phyloP scores from a whole-genome alignment of 1,140 invertebrate genomes.

The Epicauta chinensis region DNA sequence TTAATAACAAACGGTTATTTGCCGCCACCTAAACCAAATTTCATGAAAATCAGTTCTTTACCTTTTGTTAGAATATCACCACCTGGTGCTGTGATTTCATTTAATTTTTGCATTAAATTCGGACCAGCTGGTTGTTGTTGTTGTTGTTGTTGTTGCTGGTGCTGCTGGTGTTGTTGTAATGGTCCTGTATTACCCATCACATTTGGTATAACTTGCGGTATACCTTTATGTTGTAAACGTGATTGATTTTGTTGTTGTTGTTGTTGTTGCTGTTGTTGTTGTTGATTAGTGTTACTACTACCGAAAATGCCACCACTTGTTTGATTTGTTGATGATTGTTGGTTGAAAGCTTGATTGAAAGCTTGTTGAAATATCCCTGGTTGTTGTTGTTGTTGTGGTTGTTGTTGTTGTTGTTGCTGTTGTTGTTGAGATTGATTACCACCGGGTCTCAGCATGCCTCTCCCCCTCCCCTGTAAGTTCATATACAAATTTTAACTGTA shows the following conservation, averaged over 20 bases:
- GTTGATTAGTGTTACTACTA: conserved; percentile 32
- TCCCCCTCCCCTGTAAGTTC: conserved; percentile 39
- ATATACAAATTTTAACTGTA: no score
- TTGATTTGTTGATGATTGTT: conserved; percentile 7
- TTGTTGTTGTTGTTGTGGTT: conserved; percentile 23
- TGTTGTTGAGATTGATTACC: conserved; percentile 34
- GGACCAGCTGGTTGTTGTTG: conserved; percentile 48
- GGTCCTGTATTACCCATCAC: conserved; percentile 37
- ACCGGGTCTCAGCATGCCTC: conserved; percentile 43
- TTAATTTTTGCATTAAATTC: conserved; percentile 75
- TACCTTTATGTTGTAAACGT: conserved; percentile 44
- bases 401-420: conserved; percentile 20
- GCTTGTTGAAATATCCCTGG: conserved; percentile 14
- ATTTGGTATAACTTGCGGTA: conserved; percentile 55
- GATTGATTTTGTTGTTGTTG: conserved; percentile 20
- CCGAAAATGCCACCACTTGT: conserved; percentile 31
- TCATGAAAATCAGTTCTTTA: conserved; percentile 86
- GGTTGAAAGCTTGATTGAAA: conserved; percentile 2
- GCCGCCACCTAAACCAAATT: conserved; percentile 71
- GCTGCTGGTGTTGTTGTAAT: conserved; percentile 39
- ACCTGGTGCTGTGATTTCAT: conserved; percentile 73
- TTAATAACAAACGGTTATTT: conserved; percentile 55
- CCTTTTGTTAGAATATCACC: conserved; percentile 82
- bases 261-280: conserved; percentile 25
- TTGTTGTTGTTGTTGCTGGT: conserved; percentile 41